Conservation (phyloP, 2,797 vertebrate species). For the Phoxinus dragarum region DNA sequence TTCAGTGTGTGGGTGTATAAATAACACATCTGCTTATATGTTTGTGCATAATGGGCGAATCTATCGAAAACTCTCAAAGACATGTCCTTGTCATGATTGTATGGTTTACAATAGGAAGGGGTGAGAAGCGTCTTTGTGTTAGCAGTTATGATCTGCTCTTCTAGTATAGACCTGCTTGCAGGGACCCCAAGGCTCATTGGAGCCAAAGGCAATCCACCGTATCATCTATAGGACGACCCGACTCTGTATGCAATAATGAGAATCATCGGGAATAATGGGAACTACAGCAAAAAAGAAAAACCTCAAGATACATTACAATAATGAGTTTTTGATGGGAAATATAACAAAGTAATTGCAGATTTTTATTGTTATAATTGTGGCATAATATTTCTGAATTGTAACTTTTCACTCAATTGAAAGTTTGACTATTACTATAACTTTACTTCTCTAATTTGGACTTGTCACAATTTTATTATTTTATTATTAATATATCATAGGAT, state of each 20-base stretch:
- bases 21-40: constrained; percentile 5
- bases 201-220: neutral
- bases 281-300: neutral
- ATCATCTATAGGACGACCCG: neutral
- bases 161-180: neutral
- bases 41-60: neutral
- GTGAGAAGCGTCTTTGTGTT: neutral
- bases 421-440: neutral
- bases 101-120: neutral
- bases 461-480: neutral
- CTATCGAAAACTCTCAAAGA: neutral
- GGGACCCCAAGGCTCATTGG: neutral
- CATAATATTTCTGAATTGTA: neutral
- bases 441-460: neutral
- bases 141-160: neutral
- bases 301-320: neutral
- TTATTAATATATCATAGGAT: neutral
- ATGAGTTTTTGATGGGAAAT: neutral
- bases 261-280: neutral
- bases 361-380: neutral
- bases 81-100: neutral
- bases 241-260: neutral
- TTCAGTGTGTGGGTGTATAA: constrained; percentile 35
- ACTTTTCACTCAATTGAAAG: no score
- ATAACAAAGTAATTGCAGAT: neutral